A percentile compares a stretch with the other conserved stretches of the same genome.
These are phyloP conservation scores for Falco biarmicus DNA, from an alignment of 2,797 vertebrate genomes.

Conservation along the genomic window DNA sequence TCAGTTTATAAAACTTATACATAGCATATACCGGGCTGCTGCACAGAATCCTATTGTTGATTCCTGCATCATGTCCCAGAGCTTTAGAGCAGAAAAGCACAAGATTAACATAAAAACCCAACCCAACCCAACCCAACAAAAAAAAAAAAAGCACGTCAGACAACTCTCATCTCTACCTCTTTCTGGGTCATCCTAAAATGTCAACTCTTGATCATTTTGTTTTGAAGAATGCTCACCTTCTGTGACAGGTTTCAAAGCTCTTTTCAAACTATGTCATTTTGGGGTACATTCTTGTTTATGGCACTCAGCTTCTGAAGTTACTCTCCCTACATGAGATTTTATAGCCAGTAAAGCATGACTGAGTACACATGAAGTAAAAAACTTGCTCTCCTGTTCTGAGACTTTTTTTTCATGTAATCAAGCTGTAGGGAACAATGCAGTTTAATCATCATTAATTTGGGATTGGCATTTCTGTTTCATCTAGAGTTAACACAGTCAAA, in stretches of 20 bases:
- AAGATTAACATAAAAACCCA: background rate
- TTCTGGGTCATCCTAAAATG: background rate
- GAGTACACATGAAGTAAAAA: background rate
- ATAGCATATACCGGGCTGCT: background rate
- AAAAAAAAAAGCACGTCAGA: background rate
- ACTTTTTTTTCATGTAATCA: background rate
- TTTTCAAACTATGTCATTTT: background rate
- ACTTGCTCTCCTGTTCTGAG: background rate
- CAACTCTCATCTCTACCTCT: background rate
- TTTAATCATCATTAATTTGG: conserved; percentile 4
- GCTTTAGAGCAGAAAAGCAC: background rate
- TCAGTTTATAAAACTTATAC: background rate
- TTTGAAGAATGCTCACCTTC: background rate
- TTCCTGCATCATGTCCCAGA: background rate
- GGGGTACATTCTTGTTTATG: background rate
- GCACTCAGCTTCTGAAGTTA: background rate
- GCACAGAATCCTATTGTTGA: background rate
- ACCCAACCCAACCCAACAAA: no score
- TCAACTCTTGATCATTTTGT: background rate
- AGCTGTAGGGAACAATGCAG: background rate
- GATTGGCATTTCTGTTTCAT: background rate
- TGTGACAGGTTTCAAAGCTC: background rate
- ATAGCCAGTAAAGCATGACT: background rate
- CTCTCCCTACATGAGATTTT: background rate
- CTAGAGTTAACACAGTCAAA: conserved; percentile 25